Evolutionary conservation across 2,113 vertebrate species (phyloP).

Genomic region (Silurus meridionalis): DNA sequence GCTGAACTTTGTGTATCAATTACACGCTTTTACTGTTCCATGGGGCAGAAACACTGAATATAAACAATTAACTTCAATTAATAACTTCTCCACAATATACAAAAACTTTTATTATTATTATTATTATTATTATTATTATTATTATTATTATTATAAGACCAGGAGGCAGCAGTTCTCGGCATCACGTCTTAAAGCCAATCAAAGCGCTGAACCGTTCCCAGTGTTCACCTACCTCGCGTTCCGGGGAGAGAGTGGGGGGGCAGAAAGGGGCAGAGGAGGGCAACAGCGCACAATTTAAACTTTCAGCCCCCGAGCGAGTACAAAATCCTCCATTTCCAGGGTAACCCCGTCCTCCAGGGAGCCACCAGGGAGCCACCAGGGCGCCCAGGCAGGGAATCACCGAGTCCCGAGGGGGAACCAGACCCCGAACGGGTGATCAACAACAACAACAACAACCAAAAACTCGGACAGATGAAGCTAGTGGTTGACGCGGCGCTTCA

Average conservation of each 20-base stretch:
- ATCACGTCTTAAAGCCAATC: constrained; percentile 50
- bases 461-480: constrained; percentile 42
- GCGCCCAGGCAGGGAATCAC: too few relatives aligned
- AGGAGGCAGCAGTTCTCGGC: constrained; percentile 17
- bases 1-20: too few relatives aligned
- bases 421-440: constrained; percentile 18
- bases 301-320: constrained; percentile 28
- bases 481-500: constrained; percentile 25
- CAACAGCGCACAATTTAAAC: constrained; percentile 57
- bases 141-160: not conserved
- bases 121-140: too few relatives aligned
- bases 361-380: too few relatives aligned
- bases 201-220: constrained; percentile 48
- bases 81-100: too few relatives aligned
- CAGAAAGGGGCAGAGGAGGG: not conserved
- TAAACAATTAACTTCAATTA: too few relatives aligned
- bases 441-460: constrained; percentile 16
- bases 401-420: too few relatives aligned
- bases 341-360: not conserved
- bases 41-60: too few relatives aligned
- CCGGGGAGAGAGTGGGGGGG: constrained; percentile 5
- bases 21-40: too few relatives aligned
- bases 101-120: too few relatives aligned
- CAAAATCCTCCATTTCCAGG: constrained; percentile 10
- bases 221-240: constrained; percentile 43